Evolutionary conservation across 2,797 vertebrate species (phyloP).

Genomic region (Xenops minutus): DNA sequence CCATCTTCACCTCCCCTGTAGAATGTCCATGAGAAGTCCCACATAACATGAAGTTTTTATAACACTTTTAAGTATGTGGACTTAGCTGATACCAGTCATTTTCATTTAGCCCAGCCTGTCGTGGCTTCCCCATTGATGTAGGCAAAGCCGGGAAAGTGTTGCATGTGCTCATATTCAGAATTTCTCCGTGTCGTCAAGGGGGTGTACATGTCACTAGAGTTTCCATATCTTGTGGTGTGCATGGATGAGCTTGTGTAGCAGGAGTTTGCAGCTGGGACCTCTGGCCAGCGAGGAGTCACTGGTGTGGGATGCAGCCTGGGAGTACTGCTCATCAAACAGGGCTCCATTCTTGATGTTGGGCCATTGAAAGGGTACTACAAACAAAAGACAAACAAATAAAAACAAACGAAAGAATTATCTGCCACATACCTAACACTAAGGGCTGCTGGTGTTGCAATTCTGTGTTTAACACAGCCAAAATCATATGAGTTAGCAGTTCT

Average conservation of each 20-base stretch:
- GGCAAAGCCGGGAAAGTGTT: conserved; percentile 98
- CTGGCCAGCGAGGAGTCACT: conserved; percentile 93
- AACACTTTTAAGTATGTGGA: conserved; percentile 58
- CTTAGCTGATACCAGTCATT: conserved; percentile 55
- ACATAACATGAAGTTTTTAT: conserved; percentile 20
- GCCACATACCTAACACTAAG: not conserved
- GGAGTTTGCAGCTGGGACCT: conserved; percentile 89
- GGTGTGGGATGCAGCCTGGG: conserved; percentile 91
- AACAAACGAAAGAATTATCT: not conserved
- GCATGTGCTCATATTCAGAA: conserved; percentile 97
- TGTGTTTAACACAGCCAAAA: not conserved
- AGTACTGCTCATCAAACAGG: conserved; percentile 92
- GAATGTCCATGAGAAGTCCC: conserved; percentile 34
- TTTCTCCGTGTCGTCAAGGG: conserved; percentile 90
- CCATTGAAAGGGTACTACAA: conserved; percentile 92
- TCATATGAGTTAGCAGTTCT: not conserved
- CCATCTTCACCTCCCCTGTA: conserved; percentile 56
- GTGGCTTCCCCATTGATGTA: conserved; percentile 98
- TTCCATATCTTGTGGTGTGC: conserved; percentile 90
- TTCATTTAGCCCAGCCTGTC: conserved; percentile 95
- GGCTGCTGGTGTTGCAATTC: not conserved
- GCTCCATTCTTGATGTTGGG: conserved; percentile 94
- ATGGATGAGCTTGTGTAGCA: conserved; percentile 93
- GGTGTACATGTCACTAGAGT: conserved; percentile 92
- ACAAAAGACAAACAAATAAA: not conserved